Evolutionary conservation across 2,113 vertebrate species (phyloP).

Genomic region (Oncorhynchus keta): DNA sequence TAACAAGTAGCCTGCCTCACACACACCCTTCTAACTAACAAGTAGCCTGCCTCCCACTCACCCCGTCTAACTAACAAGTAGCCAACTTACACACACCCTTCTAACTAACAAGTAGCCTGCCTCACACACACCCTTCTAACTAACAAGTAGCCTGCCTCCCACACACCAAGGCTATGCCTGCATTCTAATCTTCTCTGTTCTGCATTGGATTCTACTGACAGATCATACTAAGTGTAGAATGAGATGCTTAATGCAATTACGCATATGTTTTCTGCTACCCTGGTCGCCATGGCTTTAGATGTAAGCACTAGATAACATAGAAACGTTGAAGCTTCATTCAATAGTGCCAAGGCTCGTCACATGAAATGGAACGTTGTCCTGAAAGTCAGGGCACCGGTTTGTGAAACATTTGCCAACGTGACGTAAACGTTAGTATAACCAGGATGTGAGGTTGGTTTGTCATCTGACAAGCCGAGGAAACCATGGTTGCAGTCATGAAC

Average conservation of each 20-base stretch:
- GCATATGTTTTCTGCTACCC: slow-evolving; percentile 26
- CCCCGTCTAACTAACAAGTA: no score
- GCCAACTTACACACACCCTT: no score
- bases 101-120: no score
- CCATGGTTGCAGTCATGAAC: slow-evolving; percentile 8
- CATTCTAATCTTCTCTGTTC: background rate
- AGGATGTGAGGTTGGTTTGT: slow-evolving; percentile 26
- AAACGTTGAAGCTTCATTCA: no score
- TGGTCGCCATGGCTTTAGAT: slow-evolving; percentile 12
- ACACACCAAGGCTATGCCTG: background rate
- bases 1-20: no score
- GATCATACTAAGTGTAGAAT: slow-evolving; percentile 27
- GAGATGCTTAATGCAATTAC: slow-evolving; percentile 8
- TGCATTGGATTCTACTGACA: background rate
- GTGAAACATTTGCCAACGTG: slow-evolving; percentile 22
- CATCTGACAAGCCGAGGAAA: slow-evolving; percentile 2
- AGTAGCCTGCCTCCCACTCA: no score
- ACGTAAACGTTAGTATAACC: slow-evolving; percentile 15
- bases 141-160: background rate
- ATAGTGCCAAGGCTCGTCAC: no score
- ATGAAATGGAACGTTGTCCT: no score
- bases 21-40: no score
- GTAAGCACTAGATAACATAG: background rate
- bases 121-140: no score
- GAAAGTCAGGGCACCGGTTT: background rate